A percentile compares a stretch with the other conserved stretches of the same genome.
Evolutionary conservation across 1,140 invertebrate genomes (phyloP).

Genomic region (Psix sp.): DNA sequence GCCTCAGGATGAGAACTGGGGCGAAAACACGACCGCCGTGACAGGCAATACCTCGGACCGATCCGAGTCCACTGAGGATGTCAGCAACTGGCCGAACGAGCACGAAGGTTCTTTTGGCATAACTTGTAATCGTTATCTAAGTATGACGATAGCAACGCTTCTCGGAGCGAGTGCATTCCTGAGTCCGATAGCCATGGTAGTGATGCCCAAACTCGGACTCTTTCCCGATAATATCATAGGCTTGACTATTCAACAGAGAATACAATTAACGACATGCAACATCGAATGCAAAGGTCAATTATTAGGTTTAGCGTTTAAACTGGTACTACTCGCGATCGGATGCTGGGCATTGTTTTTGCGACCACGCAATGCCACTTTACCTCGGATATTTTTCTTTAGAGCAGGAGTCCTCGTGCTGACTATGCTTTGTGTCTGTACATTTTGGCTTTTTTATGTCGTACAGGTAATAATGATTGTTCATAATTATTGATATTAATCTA

Average conservation of each 20-base stretch:
- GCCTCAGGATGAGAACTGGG: slow-evolving; percentile 98
- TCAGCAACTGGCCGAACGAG: slow-evolving; percentile 87
- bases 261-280: slow-evolving; percentile 82
- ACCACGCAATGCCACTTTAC: slow-evolving; percentile 89
- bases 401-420: slow-evolving; percentile 91
- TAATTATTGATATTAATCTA: not conserved
- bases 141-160: slow-evolving; percentile 85
- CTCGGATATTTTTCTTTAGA: slow-evolving; percentile 93
- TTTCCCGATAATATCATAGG: slow-evolving; percentile 80
- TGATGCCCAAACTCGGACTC: slow-evolving; percentile 92
- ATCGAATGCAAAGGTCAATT: slow-evolving; percentile 93
- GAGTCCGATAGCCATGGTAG: slow-evolving; percentile 95
- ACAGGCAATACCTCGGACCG: slow-evolving; percentile 97
- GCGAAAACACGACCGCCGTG: slow-evolving; percentile 97
- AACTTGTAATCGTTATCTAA: slow-evolving; percentile 87
- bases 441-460: slow-evolving; percentile 98
- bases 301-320: slow-evolving; percentile 93
- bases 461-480: slow-evolving; percentile 76
- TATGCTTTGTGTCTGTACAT: slow-evolving; percentile 95
- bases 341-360: slow-evolving; percentile 93
- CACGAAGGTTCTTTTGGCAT: slow-evolving; percentile 84
- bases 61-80: slow-evolving; percentile 94
- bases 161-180: slow-evolving; percentile 90
- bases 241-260: slow-evolving; percentile 79
- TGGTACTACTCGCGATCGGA: slow-evolving; percentile 92